phyloP scores from a whole-genome alignment of 2,113 vertebrate genomes.

The Pterocles burchelli region DNA sequence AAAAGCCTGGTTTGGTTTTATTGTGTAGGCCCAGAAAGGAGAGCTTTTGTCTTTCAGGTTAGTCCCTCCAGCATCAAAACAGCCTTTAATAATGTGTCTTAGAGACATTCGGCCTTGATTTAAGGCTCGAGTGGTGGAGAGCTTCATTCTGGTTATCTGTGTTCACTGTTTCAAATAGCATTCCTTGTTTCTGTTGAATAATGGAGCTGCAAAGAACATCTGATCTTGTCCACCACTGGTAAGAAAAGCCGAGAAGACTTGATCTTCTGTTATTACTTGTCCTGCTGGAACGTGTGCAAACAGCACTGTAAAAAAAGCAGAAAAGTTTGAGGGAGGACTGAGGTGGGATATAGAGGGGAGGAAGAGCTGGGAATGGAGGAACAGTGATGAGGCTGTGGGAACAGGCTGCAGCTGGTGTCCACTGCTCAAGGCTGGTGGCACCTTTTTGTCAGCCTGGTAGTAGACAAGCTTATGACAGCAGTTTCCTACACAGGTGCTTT shows the following conservation, averaged over 20 bases:
- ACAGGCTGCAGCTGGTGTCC: background rate
- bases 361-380: background rate
- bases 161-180: background rate
- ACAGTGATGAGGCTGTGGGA: background rate
- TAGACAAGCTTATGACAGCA: background rate
- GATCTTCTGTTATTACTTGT: background rate
- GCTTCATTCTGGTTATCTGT: background rate
- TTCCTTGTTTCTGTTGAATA: background rate
- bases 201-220: background rate
- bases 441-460: background rate
- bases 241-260: background rate
- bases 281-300: background rate
- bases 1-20: background rate
- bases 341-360: background rate
- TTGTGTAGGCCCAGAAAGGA: background rate
- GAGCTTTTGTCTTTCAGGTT: background rate
- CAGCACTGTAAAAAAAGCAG: background rate
- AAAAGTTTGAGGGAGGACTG: background rate
- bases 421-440: background rate
- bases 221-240: background rate
- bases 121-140: background rate
- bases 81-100: background rate
- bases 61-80: background rate
- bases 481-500: background rate
- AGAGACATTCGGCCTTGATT: background rate